Evolutionary conservation across 2,888 invertebrate species (phyloP).

Genomic region (Craniophora ligustri): DNA sequence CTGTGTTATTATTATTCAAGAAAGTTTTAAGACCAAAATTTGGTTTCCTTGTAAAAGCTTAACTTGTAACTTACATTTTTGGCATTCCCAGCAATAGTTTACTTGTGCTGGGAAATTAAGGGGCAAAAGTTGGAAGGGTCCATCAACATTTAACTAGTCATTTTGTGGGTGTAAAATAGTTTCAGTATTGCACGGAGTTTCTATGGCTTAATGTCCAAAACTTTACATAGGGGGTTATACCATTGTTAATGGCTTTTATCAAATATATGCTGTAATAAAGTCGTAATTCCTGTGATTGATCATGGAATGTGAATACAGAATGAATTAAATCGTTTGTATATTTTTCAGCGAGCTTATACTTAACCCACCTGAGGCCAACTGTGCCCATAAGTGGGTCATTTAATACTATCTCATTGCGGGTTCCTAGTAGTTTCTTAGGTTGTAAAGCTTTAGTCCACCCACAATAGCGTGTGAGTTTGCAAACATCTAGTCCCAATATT

Average conservation of each 20-base stretch:
- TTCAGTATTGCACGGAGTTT: conserved; percentile 13
- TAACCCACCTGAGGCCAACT: too few relatives aligned
- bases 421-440: too few relatives aligned
- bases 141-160: conserved; percentile 27
- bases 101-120: conserved; percentile 15
- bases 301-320: too few relatives aligned
- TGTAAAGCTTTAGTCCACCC: too few relatives aligned
- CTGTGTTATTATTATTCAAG: conserved; percentile 47
- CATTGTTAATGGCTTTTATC: conserved; percentile 1
- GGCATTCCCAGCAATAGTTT: conserved; percentile 18
- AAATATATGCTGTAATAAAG: not conserved
- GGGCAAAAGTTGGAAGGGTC: conserved; percentile 25
- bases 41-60: conserved; percentile 26
- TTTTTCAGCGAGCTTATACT: too few relatives aligned
- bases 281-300: not conserved
- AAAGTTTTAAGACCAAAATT: conserved; percentile 34
- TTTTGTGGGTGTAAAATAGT: conserved; percentile 26
- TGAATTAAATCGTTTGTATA: too few relatives aligned
- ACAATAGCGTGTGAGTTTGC: too few relatives aligned
- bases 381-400: too few relatives aligned
- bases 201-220: conserved; percentile 28
- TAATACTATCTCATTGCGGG: too few relatives aligned
- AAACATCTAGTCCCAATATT: too few relatives aligned
- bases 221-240: conserved; percentile 6
- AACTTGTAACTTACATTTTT: conserved; percentile 27